Evolutionary conservation across 2,797 vertebrate species (phyloP).

Genomic region (Danio aesculapii): DNA sequence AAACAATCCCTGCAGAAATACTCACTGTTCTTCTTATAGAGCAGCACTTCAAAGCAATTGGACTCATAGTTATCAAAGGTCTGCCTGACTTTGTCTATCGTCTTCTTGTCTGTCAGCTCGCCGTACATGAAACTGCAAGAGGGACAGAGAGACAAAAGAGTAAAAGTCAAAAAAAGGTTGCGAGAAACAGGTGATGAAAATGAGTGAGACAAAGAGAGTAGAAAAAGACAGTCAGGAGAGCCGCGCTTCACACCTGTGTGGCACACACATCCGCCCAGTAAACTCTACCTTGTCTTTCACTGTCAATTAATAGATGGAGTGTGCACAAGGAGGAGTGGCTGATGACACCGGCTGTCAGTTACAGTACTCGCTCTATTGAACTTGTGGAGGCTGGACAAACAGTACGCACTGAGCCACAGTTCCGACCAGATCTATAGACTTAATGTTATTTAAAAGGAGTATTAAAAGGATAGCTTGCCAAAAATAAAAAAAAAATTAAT

Average conservation of each 20-base stretch:
- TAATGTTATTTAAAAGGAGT: constrained; percentile 28
- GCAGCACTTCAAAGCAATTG: constrained; percentile 96
- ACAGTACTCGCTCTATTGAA: constrained; percentile 43
- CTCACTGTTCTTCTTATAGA: constrained; percentile 98
- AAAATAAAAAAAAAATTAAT: no score
- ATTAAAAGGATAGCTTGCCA: no score
- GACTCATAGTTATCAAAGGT: constrained; percentile 98
- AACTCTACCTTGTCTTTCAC: constrained; percentile 55
- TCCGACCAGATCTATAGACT: constrained; percentile 9
- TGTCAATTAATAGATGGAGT: constrained; percentile 58
- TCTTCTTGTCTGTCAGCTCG: constrained; percentile 96
- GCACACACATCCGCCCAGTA: constrained; percentile 49
- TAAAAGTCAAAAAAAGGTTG: constrained; percentile 16
- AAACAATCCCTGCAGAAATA: constrained; percentile 63
- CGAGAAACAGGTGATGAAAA: constrained; percentile 48
- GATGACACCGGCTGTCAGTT: constrained; percentile 52
- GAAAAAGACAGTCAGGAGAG: constrained; percentile 45
- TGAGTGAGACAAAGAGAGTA: constrained; percentile 50
- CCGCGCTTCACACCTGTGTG: constrained; percentile 44
- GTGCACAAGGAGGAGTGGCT: constrained; percentile 39
- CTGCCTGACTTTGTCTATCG: constrained; percentile 92
- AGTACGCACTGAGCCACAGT: constrained; percentile 15
- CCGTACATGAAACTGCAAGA: constrained; percentile 94
- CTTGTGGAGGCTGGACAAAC: constrained; percentile 46
- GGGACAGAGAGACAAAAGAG: background rate